Evolutionary conservation across 2,113 vertebrate genomes (phyloP), one percentile per base, ranked within the genome.

Genomic region (Rhadina sibilatrix): DNA sequence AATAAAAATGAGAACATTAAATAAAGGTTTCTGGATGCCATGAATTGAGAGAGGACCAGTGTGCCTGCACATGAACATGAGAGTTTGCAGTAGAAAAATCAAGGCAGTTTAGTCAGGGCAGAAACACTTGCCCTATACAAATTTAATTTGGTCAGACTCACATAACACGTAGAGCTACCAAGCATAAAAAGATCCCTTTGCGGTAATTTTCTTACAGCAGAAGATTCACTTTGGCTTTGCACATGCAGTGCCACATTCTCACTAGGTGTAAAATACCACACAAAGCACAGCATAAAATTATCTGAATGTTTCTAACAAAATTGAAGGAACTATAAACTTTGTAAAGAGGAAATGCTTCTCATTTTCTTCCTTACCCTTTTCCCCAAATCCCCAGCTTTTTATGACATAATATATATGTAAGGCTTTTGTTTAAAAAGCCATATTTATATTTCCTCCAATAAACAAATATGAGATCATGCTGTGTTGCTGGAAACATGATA

Each of bases 401-500:
- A 49, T 83, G 8, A 11, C 8, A 35, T 49, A 35, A 79, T 84
- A 70, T 12, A 20, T 64, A 78, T 89, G 37, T 30, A 24, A 46
- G 9, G 37, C 54, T 95, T 93, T 87, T 96, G 70, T 85, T 81
- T 77, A 37, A 61, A 83, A 81, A 83, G 24, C n/a, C 37, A 9
- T 89, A 47, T 66, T 97, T 93, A 53, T 84, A 75, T 89, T 97
- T 84, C 69, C 87, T 87, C 47, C 47, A 89, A 63, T 60, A 94
- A 80, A 90, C 60, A 95, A 96, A 35, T 56, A 78, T 71, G 78
- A 95, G 89, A 87, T 70, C 93, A 77, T 69, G 46, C 80, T 93
- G 71, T 44, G 81, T 68, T 95, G 78, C 84, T 93, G 78, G 89
- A 89, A 97, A 93, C 75, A 92, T 23, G 68, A 64, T 95, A 92